These are phyloP conservation scores for Smittia sp. DNA, from an alignment of 2,888 invertebrate species.

Conservation along the genomic window DNA sequence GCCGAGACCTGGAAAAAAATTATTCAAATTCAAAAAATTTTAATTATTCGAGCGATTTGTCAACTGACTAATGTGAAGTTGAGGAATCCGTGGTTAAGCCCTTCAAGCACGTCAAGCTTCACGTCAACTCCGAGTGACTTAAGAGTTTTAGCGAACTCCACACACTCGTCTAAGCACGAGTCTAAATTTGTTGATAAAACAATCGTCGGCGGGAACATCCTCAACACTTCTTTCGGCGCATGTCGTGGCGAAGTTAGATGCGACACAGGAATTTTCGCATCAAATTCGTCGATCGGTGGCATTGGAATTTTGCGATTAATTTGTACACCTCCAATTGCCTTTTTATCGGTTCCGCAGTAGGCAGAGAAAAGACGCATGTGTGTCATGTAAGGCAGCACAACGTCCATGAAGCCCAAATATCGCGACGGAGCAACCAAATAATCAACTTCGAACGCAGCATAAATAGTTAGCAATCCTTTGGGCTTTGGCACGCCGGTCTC, in stretches of 20 bases:
- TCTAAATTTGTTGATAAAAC: slow-evolving; percentile 78
- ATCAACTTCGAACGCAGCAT: slow-evolving; percentile 83
- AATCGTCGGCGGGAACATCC: slow-evolving; percentile 71
- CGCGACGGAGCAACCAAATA: slow-evolving; percentile 91
- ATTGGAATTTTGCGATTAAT: slow-evolving; percentile 48
- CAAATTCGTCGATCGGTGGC: slow-evolving; percentile 68
- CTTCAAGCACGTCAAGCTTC: slow-evolving; percentile 79
- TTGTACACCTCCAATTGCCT: background rate
- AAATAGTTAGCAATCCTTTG: slow-evolving; percentile 84
- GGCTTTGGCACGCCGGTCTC: slow-evolving; percentile 74
- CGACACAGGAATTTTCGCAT: slow-evolving; percentile 72
- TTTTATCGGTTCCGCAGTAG: slow-evolving; percentile 49
- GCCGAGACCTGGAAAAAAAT: background rate
- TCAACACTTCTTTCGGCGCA: slow-evolving; percentile 75
- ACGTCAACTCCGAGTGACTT: slow-evolving; percentile 73
- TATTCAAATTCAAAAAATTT: background rate
- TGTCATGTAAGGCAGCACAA: slow-evolving; percentile 90
- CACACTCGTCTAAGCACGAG: slow-evolving; percentile 94
- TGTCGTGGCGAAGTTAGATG: slow-evolving; percentile 87
- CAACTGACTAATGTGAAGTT: slow-evolving; percentile 77
- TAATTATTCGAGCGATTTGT: background rate
- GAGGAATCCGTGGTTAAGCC: slow-evolving; percentile 94
- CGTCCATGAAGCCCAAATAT: slow-evolving; percentile 88
- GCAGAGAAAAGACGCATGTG: slow-evolving; percentile 81
- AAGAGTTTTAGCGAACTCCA: slow-evolving; percentile 89